These are phyloP conservation scores for Noctuana brunneofusca DNA, from an alignment of 2,888 invertebrate species.

Conservation along the genomic window DNA sequence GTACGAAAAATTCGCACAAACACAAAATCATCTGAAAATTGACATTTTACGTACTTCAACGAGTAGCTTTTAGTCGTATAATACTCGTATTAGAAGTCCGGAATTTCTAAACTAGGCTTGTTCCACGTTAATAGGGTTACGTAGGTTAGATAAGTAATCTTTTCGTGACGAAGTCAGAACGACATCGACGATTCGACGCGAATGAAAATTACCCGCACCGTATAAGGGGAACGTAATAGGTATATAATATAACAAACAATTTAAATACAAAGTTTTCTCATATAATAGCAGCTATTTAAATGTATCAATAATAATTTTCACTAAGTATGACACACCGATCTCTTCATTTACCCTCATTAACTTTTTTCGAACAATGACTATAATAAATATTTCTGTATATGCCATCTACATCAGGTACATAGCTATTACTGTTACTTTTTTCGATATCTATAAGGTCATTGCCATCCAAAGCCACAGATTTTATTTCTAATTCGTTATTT, in stretches of 20 bases:
- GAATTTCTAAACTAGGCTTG: slow-evolving; percentile 17
- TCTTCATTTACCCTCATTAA: neutral
- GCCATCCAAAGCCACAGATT: slow-evolving; percentile 36
- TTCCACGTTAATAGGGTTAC: slow-evolving; percentile 24
- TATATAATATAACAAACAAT: too few species aligned
- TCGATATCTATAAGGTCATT: slow-evolving; percentile 7
- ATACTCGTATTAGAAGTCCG: slow-evolving; percentile 2
- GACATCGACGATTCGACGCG: neutral
- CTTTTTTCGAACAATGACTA: neutral
- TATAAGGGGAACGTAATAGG: neutral
- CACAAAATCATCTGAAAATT: slow-evolving; percentile 1
- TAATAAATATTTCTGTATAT: slow-evolving; percentile 12
- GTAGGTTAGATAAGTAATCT: slow-evolving; percentile 20
- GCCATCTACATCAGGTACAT: slow-evolving; percentile 2
- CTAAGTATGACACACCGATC: neutral
- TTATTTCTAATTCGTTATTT: slow-evolving; percentile 43
- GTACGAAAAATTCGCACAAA: too few species aligned
- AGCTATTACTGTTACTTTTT: neutral
- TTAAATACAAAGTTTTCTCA: too few species aligned
- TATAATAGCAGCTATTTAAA: too few species aligned
- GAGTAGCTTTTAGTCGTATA: slow-evolving; percentile 16
- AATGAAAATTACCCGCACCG: slow-evolving; percentile 1
- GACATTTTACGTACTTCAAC: neutral
- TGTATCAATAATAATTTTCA: too few species aligned
- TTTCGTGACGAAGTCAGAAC: slow-evolving; percentile 18